Evolutionary conservation across 2,888 invertebrate species (phyloP), one percentile per base, ranked within the genome.

Genomic region (Leucophora obtusa): DNA sequence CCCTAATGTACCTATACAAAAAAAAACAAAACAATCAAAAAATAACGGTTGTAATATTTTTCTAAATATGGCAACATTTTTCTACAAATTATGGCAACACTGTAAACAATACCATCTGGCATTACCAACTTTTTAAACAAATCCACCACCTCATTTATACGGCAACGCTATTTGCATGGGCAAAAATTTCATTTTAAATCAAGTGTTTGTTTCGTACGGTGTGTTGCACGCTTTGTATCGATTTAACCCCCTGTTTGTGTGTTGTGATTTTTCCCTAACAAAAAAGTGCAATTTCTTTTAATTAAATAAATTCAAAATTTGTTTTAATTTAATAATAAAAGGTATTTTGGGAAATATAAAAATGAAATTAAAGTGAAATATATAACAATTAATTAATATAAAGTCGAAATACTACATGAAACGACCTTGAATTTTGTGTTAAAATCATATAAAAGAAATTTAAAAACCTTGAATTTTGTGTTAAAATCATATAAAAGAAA

Each of bases 191-290:
- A 75, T 70, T 79, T 71, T 28, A 74, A 10, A 47, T 73, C 35
- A 43, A 75, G 74, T 66, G 60, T 66, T 71, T 58, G 75, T 56
- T 54, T 72, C 35, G 71, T 62, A 24, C 60, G 79, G 79, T 75
- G 14, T 17, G 73, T 74, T 54, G 73, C 43, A 8, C n/a, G 79
- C 33, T 78, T 10, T 24, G 43, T 68, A 75, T 79, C 75, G 71
- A 79, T 79, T 79, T 71, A 75, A 73, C 71, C 75, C 28, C 60
- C 70, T 38, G 66, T 71, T 75, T 79, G 66, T 79, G 71, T 77
- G 73, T 77, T 60, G 54, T 77, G 65, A 63, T 60, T 58, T 66
- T 11, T 17, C 56, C 28, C 65, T 43, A 58, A 66, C 54, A 71
- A 71, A 38, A 58, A 33, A 35, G 65, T 60, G 77, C 66, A 78